phyloP scores from a whole-genome alignment of 1,140 invertebrate species.

The Doryteuthis pealeii region DNA sequence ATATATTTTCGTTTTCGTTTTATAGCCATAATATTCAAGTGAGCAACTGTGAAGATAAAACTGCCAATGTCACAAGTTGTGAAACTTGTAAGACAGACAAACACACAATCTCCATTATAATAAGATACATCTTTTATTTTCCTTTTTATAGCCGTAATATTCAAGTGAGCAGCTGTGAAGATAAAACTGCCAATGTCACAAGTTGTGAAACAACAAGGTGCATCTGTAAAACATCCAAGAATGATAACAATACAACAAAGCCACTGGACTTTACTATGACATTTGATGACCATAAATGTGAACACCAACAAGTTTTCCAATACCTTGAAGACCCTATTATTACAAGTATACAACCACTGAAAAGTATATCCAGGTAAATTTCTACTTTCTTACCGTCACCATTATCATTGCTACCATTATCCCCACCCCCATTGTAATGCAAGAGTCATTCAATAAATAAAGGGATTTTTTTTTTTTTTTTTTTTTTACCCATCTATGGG shows the following conservation, averaged over 20 bases:
- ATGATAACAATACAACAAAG: not conserved
- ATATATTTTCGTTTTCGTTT: not conserved
- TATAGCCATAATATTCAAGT: not conserved
- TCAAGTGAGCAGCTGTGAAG: not conserved
- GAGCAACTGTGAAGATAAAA: not conserved
- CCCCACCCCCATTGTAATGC: too few relatives aligned
- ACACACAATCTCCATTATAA: too few relatives aligned
- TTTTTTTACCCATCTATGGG: too few relatives aligned
- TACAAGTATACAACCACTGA: slow-evolving; percentile 31
- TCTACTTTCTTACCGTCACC: too few relatives aligned
- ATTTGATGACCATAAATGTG: slow-evolving; percentile 31
- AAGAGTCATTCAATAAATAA: too few relatives aligned
- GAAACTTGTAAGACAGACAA: too few relatives aligned
- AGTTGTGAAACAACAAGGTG: not conserved
- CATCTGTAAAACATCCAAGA: not conserved
- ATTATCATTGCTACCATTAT: too few relatives aligned
- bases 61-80: not conserved
- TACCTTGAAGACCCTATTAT: slow-evolving; percentile 41
- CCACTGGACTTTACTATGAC: slow-evolving; percentile 18
- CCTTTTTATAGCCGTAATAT: not conserved
- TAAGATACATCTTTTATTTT: not conserved
- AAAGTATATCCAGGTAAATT: slow-evolving; percentile 33
- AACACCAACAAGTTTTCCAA: slow-evolving; percentile 26
- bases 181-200: not conserved
- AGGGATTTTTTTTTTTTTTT: too few relatives aligned